Evolutionary conservation across 2,797 vertebrate genomes (phyloP).

Genomic region (Takifugu ocellatus): DNA sequence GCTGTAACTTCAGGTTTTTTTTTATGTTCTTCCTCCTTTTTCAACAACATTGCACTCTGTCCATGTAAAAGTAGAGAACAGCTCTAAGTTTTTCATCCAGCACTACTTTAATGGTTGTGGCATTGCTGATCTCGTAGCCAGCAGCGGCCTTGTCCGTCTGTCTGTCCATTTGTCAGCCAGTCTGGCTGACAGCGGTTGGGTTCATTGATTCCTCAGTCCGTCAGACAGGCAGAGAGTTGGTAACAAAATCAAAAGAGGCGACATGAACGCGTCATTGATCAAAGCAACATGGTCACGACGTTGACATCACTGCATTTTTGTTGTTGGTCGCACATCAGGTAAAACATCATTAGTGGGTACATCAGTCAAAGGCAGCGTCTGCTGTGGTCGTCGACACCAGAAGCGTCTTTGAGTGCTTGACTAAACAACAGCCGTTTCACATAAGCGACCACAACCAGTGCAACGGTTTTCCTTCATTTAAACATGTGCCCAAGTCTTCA

Average conservation of each 20-base stretch:
- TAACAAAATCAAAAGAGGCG: constrained; percentile 37
- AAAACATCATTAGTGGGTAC: constrained; percentile 56
- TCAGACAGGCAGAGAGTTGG: constrained; percentile 31
- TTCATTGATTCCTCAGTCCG: constrained; percentile 32
- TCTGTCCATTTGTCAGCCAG: constrained; percentile 9
- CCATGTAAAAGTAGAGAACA: constrained; percentile 42
- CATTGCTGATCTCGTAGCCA: constrained; percentile 26
- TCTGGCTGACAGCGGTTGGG: constrained; percentile 30
- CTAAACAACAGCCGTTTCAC: constrained; percentile 52
- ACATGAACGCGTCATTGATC: constrained; percentile 28
- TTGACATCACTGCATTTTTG: constrained; percentile 35
- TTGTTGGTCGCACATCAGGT: constrained; percentile 44
- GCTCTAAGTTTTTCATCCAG: constrained; percentile 30
- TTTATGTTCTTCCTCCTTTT: constrained; percentile 28
- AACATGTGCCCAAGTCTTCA: constrained; percentile 33
- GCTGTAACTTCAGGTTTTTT: constrained; percentile 75
- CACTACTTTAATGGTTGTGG: constrained; percentile 9
- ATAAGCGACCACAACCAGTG: constrained; percentile 64
- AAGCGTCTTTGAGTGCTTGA: constrained; percentile 44
- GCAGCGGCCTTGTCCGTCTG: constrained; percentile 28
- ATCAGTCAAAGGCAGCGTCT: constrained; percentile 35
- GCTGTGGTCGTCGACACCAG: constrained; percentile 49
- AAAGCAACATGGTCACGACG: constrained; percentile 53
- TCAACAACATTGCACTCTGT: constrained; percentile 7
- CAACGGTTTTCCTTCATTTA: constrained; percentile 59